Base-by-base conservation (phyloP, 2,888 invertebrate species). In the Watsonalla cultraria region DNA sequence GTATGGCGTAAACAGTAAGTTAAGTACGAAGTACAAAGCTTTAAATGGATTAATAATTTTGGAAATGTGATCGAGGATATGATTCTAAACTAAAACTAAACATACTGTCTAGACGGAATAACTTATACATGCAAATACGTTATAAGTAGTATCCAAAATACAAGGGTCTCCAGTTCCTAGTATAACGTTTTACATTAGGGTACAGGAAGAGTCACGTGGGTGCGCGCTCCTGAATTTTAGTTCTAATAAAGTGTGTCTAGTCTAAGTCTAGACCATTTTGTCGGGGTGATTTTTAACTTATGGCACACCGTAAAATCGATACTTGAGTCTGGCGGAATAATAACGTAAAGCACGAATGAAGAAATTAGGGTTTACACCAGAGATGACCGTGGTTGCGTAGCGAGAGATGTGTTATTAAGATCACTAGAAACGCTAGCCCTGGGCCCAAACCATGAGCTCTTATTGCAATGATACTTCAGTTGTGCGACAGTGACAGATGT, bases 241-340 rank as follows among this genome's bases (percentile, higher is more conserved):
- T 68, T 68, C 62, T 68, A 77, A 77, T 77, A 71, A 72, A 77
- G 64, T 69, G 62, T 66, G 88, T 88, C 88, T 87, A 88, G 88
- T 86, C 87, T 60, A 7, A 56, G 88, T 86, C 88, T 88, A 88
- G 87, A 86, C 87, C 59, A 66, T 64, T 67, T 61, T 61, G 66
- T 65, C 64, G 61, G 64, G 64, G 63, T 58, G 58, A 65, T 68
- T 69, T 68, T 63, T 56, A 58, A 57, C 68, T 64, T 65, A 67
- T 58, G 55, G 55, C 56, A 55, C 55, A 56, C 58, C 46, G 58
- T 47, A 56, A 63, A 37, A 73, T 72, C 74, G 55, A 76, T 74
- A 64, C 50, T 45, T 55, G 51, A 52, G 68, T 74, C 71, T 68
- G 59, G 60, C 42, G 9, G 47, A 48, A 14, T 15, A 13, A 14